phyloP scores from a whole-genome alignment of 2,113 vertebrate genomes.

The Uropsilus gracilis region DNA sequence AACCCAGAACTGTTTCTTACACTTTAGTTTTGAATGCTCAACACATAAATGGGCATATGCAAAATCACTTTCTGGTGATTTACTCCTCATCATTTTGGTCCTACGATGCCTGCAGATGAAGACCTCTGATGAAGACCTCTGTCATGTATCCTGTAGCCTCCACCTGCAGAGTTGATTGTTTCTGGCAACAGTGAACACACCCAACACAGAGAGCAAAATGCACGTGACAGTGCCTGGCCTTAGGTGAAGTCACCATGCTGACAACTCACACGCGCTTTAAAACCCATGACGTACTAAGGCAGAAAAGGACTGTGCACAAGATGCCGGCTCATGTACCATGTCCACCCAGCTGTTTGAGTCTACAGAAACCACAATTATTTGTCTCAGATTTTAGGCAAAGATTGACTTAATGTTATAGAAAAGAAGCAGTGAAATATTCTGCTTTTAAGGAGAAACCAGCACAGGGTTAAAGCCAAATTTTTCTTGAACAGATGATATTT shows the following conservation, averaged over 20 bases:
- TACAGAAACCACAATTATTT: slow-evolving; percentile 11
- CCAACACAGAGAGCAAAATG: background rate
- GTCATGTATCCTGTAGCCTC: background rate
- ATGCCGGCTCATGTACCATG: background rate
- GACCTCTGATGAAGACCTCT: background rate
- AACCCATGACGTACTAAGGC: background rate
- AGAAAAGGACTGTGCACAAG: background rate
- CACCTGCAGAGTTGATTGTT: background rate
- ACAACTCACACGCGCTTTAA: background rate
- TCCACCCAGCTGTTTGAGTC: slow-evolving; percentile 20
- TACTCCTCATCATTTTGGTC: background rate
- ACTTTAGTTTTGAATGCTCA: slow-evolving; percentile 53
- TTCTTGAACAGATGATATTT: slow-evolving; percentile 94
- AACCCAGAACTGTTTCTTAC: background rate
- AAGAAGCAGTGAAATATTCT: slow-evolving; percentile 79
- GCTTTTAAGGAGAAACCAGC: slow-evolving; percentile 82
- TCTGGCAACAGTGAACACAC: background rate
- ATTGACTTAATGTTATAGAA: slow-evolving; percentile 56
- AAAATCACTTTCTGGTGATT: slow-evolving; percentile 3
- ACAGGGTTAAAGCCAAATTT: slow-evolving; percentile 90
- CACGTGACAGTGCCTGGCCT: background rate
- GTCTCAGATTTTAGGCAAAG: slow-evolving; percentile 59
- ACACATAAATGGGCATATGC: background rate
- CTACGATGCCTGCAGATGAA: background rate
- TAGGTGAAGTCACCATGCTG: background rate